Base-by-base conservation (phyloP, 2,797 vertebrate genomes). In the Acrocephalus scirpaceus region DNA sequence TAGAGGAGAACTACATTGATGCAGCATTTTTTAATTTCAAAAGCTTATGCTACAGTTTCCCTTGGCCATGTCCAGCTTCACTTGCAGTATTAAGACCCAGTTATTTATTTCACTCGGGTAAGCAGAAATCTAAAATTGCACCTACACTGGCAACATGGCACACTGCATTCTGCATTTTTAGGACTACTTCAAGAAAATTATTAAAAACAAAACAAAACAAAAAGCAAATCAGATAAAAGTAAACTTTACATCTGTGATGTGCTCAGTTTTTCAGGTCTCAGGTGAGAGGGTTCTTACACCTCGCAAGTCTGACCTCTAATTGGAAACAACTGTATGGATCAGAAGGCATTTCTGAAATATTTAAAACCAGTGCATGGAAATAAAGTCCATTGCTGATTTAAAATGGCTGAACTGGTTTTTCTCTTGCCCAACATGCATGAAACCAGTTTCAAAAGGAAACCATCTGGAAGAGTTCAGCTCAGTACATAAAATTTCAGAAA, bases 321-420 rank as follows among this genome's bases (percentile, higher is more conserved):
- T 88, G n/a, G 53, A 87, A 82, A 73, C 21, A 81, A 17, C 23
- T 47, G 5, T 21, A 45, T 19, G 34, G 42, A 16, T 85, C 74
- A 71, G 56, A 80, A 86, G 44, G 56, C 30, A 71, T 73, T 90
- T 92, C 71, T 91, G 64, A 79, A 88, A 79, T 73, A 79, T 67
- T 87, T 91, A 71, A 73, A 91, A 27, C 29, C 73, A 51, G 50
- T 45, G 32, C 32, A 40, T 8, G 10, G 44, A 91, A 87, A 74
- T 51, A 77, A 92, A 74, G 67, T 26, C 53, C 40, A 50, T 78
- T 88, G 74, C 74, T 82, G 42, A 51, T 74, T 77, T 85, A 3
- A 94, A 95, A 87, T 65, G 90, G 60, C 53, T 92, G 90, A 88
- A 86, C n/a, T 76, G 75, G 38, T 92, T 95, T 93, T 72, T 62